Conservation (phyloP, 1,140 invertebrate species). For the Agraylea sexmaculata region DNA sequence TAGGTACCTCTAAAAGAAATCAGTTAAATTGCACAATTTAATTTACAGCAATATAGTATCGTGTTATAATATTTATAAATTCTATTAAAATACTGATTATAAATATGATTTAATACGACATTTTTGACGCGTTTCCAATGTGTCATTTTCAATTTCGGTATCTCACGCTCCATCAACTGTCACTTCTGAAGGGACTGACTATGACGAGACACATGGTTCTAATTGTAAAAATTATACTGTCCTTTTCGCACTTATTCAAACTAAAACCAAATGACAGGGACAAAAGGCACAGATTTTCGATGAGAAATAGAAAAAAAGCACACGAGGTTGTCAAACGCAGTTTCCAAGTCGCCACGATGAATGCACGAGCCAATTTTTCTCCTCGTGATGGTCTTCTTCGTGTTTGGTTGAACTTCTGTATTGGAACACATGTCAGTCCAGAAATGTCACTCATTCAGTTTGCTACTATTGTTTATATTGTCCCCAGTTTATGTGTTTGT, state of each 20-base stretch:
- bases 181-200: conserved; percentile 29
- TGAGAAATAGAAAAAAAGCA: no score
- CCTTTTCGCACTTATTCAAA: conserved; percentile 6
- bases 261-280: background rate
- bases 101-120: no score
- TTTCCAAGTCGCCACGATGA: no score
- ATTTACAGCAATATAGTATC: no score
- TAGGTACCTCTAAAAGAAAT: no score
- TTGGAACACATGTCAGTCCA: conserved; percentile 10
- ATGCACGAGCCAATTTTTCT: no score
- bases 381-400: no score
- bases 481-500: conserved; percentile 1
- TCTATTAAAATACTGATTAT: no score
- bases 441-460: conserved; percentile 13
- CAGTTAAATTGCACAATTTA: no score
- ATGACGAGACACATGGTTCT: conserved; percentile 37
- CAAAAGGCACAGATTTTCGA: conserved; percentile 8
- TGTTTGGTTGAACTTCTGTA: background rate
- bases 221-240: conserved; percentile 12
- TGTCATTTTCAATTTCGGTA: conserved; percentile 26
- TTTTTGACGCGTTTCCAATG: no score
- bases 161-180: conserved; percentile 41
- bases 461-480: conserved; percentile 8
- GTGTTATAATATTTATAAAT: no score
- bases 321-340: no score